Conservation (phyloP, 2,113 vertebrate genomes). For the Conger conger region DNA sequence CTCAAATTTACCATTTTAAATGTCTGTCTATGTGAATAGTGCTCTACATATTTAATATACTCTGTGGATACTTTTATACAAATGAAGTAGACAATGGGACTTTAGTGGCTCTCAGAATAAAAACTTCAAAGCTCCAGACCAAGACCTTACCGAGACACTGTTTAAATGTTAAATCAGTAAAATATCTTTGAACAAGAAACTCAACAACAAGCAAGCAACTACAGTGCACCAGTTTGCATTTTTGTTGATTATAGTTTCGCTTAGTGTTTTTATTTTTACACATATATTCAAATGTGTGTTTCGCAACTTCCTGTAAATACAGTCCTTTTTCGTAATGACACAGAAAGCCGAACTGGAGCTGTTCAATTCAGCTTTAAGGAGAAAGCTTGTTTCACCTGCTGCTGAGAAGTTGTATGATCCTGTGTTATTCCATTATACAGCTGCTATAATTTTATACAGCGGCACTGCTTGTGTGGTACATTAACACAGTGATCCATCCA, state of each 20-base stretch:
- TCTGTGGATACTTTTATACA: no score
- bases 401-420: neutral
- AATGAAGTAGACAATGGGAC: no score
- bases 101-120: no score
- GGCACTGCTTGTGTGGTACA: neutral
- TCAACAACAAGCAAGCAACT: neutral
- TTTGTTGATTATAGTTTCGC: neutral
- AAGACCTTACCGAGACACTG: no score
- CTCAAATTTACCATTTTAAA: no score
- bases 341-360: neutral
- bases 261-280: neutral
- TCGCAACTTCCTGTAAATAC: slow-evolving; percentile 16
- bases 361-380: neutral
- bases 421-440: neutral
- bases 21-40: no score
- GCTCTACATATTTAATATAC: no score
- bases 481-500: neutral
- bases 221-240: neutral
- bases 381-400: neutral
- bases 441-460: neutral
- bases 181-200: neutral
- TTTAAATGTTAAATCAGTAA: no score
- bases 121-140: no score
- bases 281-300: neutral
- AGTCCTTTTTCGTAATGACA: neutral